A percentile compares a stretch with the other conserved stretches of the same genome.
Evolutionary conservation across 2,888 invertebrate genomes (phyloP).

Genomic region (Cacoxenus indagator): DNA sequence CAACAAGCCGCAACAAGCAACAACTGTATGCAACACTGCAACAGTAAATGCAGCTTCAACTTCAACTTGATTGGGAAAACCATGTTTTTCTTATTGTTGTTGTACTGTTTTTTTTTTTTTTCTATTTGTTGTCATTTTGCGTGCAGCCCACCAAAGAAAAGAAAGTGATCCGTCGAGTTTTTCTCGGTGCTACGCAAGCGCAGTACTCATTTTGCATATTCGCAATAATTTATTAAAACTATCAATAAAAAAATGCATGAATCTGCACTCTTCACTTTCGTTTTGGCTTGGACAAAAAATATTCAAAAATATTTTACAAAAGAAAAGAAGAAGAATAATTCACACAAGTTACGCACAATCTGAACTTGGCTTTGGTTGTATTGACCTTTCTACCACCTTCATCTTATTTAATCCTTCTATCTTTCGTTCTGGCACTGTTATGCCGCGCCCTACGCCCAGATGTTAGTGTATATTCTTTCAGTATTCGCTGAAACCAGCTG

Average conservation of each 20-base stretch:
- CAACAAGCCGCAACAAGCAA: slow-evolving; percentile 3
- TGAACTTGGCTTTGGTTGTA: slow-evolving; percentile 36
- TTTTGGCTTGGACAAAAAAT: not conserved
- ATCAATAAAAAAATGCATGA: not conserved
- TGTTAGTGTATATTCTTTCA: not conserved
- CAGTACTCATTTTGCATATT: slow-evolving; percentile 3
- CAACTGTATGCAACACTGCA: too few species aligned
- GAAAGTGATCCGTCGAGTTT: slow-evolving; percentile 12
- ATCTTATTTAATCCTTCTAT: slow-evolving; percentile 7
- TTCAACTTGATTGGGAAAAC: slow-evolving; percentile 7
- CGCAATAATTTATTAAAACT: not conserved
- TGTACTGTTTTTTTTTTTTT: slow-evolving; percentile 40
- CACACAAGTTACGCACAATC: not conserved
- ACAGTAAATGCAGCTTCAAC: not conserved
- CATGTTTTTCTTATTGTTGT: not conserved
- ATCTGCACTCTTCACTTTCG: not conserved
- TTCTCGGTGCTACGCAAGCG: not conserved
- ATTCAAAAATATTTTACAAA: not conserved
- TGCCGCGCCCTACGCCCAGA: not conserved
- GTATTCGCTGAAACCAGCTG: too few species aligned
- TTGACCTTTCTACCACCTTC: slow-evolving; percentile 42
- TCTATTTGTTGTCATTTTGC: slow-evolving; percentile 8
- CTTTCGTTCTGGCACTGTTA: not conserved
- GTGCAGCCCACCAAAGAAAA: not conserved
- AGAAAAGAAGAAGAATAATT: not conserved